Evolutionary conservation across 2,797 vertebrate genomes (phyloP).

Genomic region (Anas georgica): DNA sequence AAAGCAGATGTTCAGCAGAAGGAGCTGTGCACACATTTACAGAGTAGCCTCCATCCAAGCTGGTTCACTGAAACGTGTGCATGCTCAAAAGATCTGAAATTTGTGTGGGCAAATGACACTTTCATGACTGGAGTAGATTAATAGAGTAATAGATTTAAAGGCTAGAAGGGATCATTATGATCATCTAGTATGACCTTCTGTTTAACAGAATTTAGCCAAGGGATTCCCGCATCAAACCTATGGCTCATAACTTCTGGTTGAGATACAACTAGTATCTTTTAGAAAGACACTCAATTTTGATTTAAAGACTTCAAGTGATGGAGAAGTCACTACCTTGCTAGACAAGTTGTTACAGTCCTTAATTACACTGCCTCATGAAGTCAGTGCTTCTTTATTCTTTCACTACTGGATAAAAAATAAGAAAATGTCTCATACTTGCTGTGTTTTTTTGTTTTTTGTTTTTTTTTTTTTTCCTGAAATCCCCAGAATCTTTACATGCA

Average conservation of each 20-base stretch:
- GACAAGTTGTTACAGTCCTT: background rate
- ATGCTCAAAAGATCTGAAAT: background rate
- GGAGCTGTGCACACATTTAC: slow-evolving; percentile 12
- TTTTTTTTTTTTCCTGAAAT: background rate
- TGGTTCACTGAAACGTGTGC: background rate
- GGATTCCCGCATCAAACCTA: slow-evolving; percentile 30
- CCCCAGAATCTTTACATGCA: background rate
- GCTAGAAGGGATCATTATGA: slow-evolving; percentile 64
- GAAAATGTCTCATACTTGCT: background rate
- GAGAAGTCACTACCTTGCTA: slow-evolving; percentile 30
- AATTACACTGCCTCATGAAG: background rate
- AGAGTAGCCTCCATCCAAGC: background rate
- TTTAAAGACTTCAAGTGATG: slow-evolving; percentile 51
- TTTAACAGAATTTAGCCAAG: slow-evolving; percentile 60
- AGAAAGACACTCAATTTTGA: slow-evolving; percentile 39
- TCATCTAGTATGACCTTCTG: slow-evolving; percentile 60
- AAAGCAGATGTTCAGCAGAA: slow-evolving; percentile 58
- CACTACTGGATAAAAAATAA: background rate
- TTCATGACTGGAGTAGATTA: slow-evolving; percentile 46
- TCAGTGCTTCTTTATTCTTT: background rate
- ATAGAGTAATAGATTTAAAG: slow-evolving; percentile 51
- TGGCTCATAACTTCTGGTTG: slow-evolving; percentile 52
- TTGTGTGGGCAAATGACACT: slow-evolving; percentile 35
- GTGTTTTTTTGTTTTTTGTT: no score
- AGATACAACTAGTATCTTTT: slow-evolving; percentile 21